Evolutionary conservation across 1,140 invertebrate genomes (phyloP).

Genomic region (Eciton burchellii): DNA sequence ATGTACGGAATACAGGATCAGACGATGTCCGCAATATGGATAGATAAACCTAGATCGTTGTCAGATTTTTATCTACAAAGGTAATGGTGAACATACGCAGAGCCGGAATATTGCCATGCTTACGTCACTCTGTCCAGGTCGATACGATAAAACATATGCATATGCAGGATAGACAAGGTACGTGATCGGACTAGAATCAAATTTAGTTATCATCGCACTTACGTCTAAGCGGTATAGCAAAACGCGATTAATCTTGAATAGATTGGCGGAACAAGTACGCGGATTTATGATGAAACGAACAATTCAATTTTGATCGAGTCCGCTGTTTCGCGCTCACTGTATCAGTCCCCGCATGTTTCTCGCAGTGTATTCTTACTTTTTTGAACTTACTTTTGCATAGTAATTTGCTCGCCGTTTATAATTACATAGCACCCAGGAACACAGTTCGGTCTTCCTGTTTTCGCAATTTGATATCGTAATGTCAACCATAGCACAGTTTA

Average conservation of each 20-base stretch:
- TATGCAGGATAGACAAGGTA: conserved; percentile 10
- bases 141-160: conserved; percentile 11
- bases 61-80: conserved; percentile 42
- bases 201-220: conserved; percentile 27
- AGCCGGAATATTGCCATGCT: not conserved
- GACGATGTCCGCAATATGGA: conserved; percentile 3
- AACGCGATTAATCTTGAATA: conserved; percentile 22
- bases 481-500: too few relatives aligned
- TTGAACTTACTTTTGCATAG: conserved; percentile 17
- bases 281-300: conserved; percentile 26
- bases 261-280: not conserved
- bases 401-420: conserved; percentile 4
- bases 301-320: conserved; percentile 12
- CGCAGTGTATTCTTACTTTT: not conserved
- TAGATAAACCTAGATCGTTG: conserved; percentile 44
- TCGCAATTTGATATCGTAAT: not conserved
- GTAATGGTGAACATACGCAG: conserved; percentile 28
- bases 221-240: conserved; percentile 12
- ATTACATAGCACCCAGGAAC: conserved; percentile 33
- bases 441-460: not conserved
- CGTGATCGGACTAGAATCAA: conserved; percentile 15
- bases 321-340: not conserved
- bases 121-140: not conserved
- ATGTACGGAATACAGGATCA: conserved; percentile 22
- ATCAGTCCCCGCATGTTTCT: not conserved